Evolutionary conservation across 2,113 vertebrate species (phyloP).

Genomic region (Cyprinodon brontotheroides): DNA sequence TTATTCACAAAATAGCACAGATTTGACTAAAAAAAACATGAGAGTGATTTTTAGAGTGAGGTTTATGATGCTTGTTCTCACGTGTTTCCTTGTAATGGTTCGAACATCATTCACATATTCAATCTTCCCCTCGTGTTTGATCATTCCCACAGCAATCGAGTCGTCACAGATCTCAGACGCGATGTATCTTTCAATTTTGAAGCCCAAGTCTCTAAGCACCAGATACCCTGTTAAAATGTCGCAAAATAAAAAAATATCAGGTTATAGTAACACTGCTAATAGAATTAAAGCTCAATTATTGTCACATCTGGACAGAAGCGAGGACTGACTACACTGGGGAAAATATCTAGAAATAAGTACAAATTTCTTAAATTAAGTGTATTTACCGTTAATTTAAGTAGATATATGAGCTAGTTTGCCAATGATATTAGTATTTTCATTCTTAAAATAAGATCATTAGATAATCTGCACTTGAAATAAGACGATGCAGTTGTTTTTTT

Average conservation of each 20-base stretch:
- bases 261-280: background rate
- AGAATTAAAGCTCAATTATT: background rate
- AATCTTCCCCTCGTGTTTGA: constrained; percentile 89
- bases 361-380: too few species aligned
- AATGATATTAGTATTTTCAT: too few species aligned
- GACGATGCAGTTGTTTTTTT: too few species aligned
- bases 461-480: too few species aligned
- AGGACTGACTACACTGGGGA: too few species aligned
- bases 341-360: too few species aligned
- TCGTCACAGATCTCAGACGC: constrained; percentile 93
- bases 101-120: constrained; percentile 89
- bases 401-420: too few species aligned
- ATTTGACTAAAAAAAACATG: background rate
- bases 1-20: background rate
- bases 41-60: background rate
- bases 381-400: too few species aligned
- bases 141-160: constrained; percentile 84
- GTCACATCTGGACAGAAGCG: background rate
- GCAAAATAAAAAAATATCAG: background rate
- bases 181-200: constrained; percentile 90
- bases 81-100: constrained; percentile 90
- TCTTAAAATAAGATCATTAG: too few species aligned
- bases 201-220: constrained; percentile 91
- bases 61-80: constrained; percentile 58
- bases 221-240: constrained; percentile 82